Percentiles rank a stretch among this genome's conserved stretches.
phyloP scores from a whole-genome alignment of 2,797 vertebrate genomes.

The Sebastes paucispinis region DNA sequence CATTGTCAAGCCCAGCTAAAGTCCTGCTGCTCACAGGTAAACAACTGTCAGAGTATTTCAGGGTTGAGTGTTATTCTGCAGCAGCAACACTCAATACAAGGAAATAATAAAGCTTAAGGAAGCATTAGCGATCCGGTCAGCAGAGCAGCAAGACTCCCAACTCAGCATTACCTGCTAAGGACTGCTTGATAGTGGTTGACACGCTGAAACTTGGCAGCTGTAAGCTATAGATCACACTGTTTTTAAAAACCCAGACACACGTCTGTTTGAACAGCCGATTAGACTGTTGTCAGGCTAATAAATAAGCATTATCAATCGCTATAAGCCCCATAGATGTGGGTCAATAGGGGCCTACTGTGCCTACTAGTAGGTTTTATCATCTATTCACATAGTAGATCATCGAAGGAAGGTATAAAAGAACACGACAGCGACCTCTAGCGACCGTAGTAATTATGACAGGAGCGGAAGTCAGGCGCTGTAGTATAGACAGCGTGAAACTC shows the following conservation, averaged over 20 bases:
- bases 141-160: slow-evolving; percentile 39
- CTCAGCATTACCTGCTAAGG: slow-evolving; percentile 54
- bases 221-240: neutral
- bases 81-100: slow-evolving; percentile 48
- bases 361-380: too few species aligned
- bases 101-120: slow-evolving; percentile 59
- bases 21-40: slow-evolving; percentile 36
- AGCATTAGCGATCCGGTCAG: slow-evolving; percentile 54
- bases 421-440: too few species aligned
- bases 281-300: too few species aligned
- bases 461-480: too few species aligned
- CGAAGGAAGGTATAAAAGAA: too few species aligned
- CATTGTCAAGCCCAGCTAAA: slow-evolving; percentile 19
- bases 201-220: slow-evolving; percentile 25
- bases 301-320: too few species aligned
- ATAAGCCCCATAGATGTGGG: too few species aligned
- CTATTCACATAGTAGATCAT: too few species aligned
- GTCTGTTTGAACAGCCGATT: neutral
- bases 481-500: too few species aligned
- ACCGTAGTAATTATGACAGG: too few species aligned
- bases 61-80: slow-evolving; percentile 35
- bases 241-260: neutral
- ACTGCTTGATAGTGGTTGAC: slow-evolving; percentile 30
- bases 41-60: slow-evolving; percentile 7
- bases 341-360: too few species aligned